phyloP scores from a whole-genome alignment of 2,888 invertebrate genomes.

The Dicyrtomina minuta region DNA sequence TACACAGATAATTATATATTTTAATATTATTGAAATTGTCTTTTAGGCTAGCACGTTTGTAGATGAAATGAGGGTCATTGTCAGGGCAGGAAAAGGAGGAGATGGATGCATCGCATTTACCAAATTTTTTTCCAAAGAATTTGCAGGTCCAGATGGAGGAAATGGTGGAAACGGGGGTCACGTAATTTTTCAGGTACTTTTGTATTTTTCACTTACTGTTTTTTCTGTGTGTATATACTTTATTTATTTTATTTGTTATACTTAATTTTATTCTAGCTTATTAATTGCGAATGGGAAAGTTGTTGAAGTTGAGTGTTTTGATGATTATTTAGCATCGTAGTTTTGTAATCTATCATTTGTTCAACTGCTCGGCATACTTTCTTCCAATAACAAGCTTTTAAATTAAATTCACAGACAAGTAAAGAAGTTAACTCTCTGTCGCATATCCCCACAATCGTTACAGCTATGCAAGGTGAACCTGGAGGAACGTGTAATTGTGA shows the following conservation, averaged over 20 bases:
- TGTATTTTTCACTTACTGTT: conserved; percentile 7
- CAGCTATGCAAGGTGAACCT: conserved; percentile 70
- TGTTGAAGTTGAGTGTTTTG: too few relatives aligned
- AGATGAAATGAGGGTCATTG: conserved; percentile 68
- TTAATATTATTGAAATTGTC: too few relatives aligned
- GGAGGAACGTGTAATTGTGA: conserved; percentile 75
- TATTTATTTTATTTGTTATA: conserved; percentile 10
- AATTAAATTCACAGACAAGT: conserved; percentile 66
- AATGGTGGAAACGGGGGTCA: conserved; percentile 97
- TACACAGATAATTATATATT: too few relatives aligned
- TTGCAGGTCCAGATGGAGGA: conserved; percentile 92
- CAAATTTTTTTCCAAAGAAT: conserved; percentile 76
- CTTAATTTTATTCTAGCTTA: too few relatives aligned
- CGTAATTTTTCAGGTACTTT: conserved; percentile 75
- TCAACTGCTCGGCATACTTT: too few relatives aligned
- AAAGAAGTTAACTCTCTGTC: conserved; percentile 70
- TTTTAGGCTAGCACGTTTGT: conserved; percentile 68
- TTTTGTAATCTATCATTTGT: too few relatives aligned
- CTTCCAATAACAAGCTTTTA: too few relatives aligned
- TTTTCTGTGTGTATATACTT: background rate
- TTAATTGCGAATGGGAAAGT: background rate
- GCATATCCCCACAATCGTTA: conserved; percentile 64
- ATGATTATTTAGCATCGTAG: too few relatives aligned
- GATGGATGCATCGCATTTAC: conserved; percentile 89
- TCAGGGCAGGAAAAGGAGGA: conserved; percentile 85